Evolutionary conservation across 2,113 vertebrate genomes (phyloP), one percentile per base, ranked within the genome.

Genomic region (Amblyopsis rosae): DNA sequence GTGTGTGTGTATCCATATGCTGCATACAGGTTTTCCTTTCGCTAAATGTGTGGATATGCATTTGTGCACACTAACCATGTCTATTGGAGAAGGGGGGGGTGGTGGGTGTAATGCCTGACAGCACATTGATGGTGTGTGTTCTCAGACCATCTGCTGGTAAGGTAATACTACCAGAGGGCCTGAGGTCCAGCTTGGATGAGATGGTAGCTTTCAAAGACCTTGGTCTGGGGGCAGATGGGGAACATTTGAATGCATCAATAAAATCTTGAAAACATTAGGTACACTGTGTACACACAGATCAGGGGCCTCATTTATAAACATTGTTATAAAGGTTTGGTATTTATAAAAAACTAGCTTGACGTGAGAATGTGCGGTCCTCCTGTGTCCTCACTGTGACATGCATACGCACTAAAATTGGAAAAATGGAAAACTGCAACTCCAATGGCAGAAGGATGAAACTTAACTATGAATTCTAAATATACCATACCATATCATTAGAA

Each of bases 141-240:
- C 57, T 64, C 19, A 69, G 41, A 83, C 91, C 92, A 93, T 93
- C 91, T 93, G 92, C 83, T 79, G 71, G 92, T 92, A 92, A 93
- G 82, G 73, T 67, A 86, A 92, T 82, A 92, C 89, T 86, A 57
- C 11, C 54, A 53, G 45, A 26, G 32, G 19, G 12, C 13, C 12
- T 0, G 35, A 81, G 70, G 67, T n/a, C 46, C 45, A 49, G 47
- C 46, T 33, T 55, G 12, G 46, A 57, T 60, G 26, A 71, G 45
- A 59, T 46, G 13, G 16, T 32, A 65, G 62, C 50, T 62, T 17
- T 10, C 12, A 41, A 16, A 26, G 16, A n/a, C 16, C 17, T 17
- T 33, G 19, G 45, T 59, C 56, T 13, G 17, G 46, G 26, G 56
- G 35, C 19, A n/a, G 33, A 48, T 50, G 19, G 59, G 7, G 45